phyloP scores from a whole-genome alignment of 1,140 invertebrate genomes.

The Goniozus legneri region DNA sequence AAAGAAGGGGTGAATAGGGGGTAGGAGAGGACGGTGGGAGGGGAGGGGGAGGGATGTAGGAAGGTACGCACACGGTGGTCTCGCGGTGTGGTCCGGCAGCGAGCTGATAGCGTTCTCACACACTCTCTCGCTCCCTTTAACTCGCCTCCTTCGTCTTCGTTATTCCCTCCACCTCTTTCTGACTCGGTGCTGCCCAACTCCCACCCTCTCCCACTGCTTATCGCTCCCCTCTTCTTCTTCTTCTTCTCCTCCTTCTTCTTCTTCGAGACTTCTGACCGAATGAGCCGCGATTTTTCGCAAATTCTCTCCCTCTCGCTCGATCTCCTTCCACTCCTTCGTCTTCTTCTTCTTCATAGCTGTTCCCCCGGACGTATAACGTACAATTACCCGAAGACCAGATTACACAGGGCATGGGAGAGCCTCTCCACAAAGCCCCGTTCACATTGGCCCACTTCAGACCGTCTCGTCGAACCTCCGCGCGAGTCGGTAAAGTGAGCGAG shows the following conservation, averaged over 20 bases:
- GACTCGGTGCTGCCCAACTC: slow-evolving; percentile 7
- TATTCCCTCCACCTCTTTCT: slow-evolving; percentile 1
- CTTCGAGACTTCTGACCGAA: slow-evolving; percentile 20
- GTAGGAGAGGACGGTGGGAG: too few species aligned
- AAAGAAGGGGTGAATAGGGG: too few species aligned
- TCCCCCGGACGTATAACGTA: slow-evolving; percentile 43
- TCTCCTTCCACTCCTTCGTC: not conserved
- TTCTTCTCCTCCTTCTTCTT: not conserved
- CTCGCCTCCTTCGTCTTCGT: slow-evolving; percentile 4
- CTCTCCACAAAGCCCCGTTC: slow-evolving; percentile 29
- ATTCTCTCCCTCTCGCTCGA: slow-evolving; percentile 19
- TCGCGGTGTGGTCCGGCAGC: slow-evolving; percentile 39
- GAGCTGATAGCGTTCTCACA: slow-evolving; percentile 39
- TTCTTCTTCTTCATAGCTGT: slow-evolving; percentile 5
- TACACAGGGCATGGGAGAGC: slow-evolving; percentile 46
- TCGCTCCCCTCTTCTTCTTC: not conserved
- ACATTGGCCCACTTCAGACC: slow-evolving; percentile 31
- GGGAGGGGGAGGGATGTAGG: too few species aligned
- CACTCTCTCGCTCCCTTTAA: slow-evolving; percentile 19
- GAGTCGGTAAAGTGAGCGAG: too few species aligned
- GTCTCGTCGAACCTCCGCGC: too few species aligned
- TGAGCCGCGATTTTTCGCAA: slow-evolving; percentile 48
- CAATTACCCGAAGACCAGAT: slow-evolving; percentile 51
- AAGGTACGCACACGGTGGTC: slow-evolving; percentile 42
- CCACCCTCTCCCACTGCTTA: slow-evolving; percentile 1